phyloP scores from a whole-genome alignment of 2,888 invertebrate species.

The Autographa pulchrina region DNA sequence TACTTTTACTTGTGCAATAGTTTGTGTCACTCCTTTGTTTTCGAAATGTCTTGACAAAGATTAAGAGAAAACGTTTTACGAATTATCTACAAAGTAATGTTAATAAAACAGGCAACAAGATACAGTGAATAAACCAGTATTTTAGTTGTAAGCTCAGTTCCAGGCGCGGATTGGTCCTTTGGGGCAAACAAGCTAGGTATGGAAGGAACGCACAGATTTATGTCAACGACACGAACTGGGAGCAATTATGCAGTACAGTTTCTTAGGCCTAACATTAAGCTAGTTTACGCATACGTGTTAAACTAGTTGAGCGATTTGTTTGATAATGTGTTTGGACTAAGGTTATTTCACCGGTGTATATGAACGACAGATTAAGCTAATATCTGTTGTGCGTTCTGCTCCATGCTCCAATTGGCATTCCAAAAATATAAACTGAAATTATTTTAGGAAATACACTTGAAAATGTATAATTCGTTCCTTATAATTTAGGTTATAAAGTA shows the following conservation, averaged over 20 bases:
- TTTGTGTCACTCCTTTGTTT: too few relatives aligned
- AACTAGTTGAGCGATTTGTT: constrained; percentile 2
- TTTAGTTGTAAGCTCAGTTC: constrained; percentile 37
- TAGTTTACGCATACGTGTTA: neutral
- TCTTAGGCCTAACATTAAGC: constrained; percentile 41
- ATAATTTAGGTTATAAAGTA: too few relatives aligned
- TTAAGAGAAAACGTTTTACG: constrained; percentile 28
- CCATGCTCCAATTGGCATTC: too few relatives aligned
- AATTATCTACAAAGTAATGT: constrained; percentile 13
- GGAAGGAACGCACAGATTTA: constrained; percentile 45
- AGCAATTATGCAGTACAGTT: constrained; percentile 54
- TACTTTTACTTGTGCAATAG: too few relatives aligned
- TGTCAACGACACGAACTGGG: constrained; percentile 44
- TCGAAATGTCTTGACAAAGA: too few relatives aligned
- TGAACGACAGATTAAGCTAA: too few relatives aligned
- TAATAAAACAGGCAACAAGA: constrained; percentile 31
- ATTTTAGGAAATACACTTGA: too few relatives aligned
- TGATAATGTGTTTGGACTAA: neutral
- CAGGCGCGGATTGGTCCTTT: constrained; percentile 43
- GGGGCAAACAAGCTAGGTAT: constrained; percentile 24
- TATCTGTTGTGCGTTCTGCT: too few relatives aligned
- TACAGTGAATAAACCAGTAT: constrained; percentile 45
- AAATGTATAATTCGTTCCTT: too few relatives aligned
- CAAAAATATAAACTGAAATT: too few relatives aligned
- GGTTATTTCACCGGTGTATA: too few relatives aligned